These are phyloP conservation scores for Paramormyrops kingsleyae DNA, from an alignment of 2,113 vertebrate genomes.

Conservation along the genomic window DNA sequence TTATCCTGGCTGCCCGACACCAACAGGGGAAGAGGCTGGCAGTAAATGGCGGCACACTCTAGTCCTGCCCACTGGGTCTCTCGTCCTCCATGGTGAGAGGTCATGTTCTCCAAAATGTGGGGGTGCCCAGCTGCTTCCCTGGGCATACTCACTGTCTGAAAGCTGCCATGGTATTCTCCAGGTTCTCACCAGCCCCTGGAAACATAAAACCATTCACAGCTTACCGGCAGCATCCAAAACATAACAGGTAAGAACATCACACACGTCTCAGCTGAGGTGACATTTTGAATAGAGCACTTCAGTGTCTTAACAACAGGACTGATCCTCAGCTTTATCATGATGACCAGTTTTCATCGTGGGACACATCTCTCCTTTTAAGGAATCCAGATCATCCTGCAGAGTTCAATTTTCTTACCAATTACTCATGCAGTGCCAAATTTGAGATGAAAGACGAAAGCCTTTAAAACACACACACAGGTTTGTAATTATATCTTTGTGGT, in stretches of 20 bases:
- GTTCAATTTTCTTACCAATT: background rate
- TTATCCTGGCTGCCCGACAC: background rate
- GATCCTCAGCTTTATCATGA: background rate
- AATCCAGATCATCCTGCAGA: background rate
- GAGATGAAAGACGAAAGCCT: background rate
- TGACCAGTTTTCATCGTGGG: background rate
- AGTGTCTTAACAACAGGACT: background rate
- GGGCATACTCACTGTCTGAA: slow-evolving; percentile 85
- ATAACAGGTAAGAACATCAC: background rate
- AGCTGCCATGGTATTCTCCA: slow-evolving; percentile 95
- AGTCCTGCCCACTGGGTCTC: background rate
- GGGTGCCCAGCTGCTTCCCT: background rate
- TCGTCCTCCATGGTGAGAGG: background rate
- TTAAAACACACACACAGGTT: background rate
- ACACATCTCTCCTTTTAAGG: background rate
- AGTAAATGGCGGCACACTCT: background rate
- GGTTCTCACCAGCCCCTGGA: slow-evolving; percentile 89
- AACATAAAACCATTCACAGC: slow-evolving; percentile 25
- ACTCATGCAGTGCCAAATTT: background rate
- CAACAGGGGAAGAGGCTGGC: background rate
- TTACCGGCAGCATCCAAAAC: background rate
- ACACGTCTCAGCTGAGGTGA: background rate
- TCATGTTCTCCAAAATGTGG: background rate
- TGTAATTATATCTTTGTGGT: background rate
- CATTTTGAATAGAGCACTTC: background rate